Evolutionary conservation across 2,113 vertebrate genomes (phyloP), one percentile per base, ranked within the genome.

Genomic region (Stegostoma tigrinum): DNA sequence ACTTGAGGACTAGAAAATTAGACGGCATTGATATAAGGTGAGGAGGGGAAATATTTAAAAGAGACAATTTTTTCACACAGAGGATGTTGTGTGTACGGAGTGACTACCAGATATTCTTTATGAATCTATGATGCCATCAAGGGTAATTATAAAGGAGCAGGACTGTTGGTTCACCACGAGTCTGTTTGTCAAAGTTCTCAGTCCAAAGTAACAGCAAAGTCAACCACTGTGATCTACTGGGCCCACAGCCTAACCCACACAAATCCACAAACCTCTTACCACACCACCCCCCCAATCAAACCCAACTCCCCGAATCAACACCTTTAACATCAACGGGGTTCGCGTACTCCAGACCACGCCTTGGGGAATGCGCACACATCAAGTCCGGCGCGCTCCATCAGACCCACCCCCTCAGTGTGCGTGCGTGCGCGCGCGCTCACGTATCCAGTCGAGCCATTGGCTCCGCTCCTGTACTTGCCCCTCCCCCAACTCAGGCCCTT

Each of bases 401-500:
- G 10, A 52, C 34, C 0, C 5, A 0, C 67, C 19, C n/a, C 34
- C 1, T 87, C 38, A 27, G 86, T 3, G 15, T 61, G 45, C 64
- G 75, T 2, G n/a, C 0, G 10, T 27, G 55, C 0, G 38, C 0
- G 15, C 67, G 0, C 24, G 21, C 38, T 0, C 38, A 7, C 67
- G 27, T 70, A 61, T 0, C 14, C 2, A 0, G 30, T 0, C 12
- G 42, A 12, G 6, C 0, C 24, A 68, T 52, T n/a, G 21, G 5
- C 45, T 55, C 86, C 86, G 42, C 86, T 30, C 8, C 19, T 5
- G 1, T 24, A 6, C 19, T 24, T 7, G n/a, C 85, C 85, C 21
- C 85, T 7, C 45, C 78, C 78, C n/a, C 78, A 42, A 80, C 15
- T 38, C 78, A 21, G 78, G 78, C 78, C n/a, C n/a, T 19, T 5